Percentiles rank a stretch among this genome's conserved stretches.
Evolutionary conservation across 2,113 vertebrate genomes (phyloP).

Genomic region (Vombatus ursinus): DNA sequence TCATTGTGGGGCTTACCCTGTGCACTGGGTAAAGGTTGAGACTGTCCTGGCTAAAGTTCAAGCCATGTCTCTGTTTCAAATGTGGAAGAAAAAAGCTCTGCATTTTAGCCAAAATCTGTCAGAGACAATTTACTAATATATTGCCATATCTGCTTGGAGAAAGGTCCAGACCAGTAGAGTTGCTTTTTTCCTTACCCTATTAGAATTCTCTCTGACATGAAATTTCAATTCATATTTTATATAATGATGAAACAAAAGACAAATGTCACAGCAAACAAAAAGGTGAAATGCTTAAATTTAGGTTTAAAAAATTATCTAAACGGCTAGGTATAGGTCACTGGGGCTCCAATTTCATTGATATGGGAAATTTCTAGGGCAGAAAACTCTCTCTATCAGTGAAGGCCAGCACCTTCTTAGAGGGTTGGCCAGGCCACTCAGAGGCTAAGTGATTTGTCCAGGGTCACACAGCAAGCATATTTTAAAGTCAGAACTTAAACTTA

Average conservation of each 20-base stretch:
- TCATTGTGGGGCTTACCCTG: neutral
- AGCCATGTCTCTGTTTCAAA: neutral
- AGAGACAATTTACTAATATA: neutral
- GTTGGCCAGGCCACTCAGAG: neutral
- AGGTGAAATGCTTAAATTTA: neutral
- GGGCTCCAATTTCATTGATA: neutral
- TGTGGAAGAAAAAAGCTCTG: neutral
- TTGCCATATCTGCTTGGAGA: neutral
- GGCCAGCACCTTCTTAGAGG: neutral
- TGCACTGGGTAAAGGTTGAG: neutral
- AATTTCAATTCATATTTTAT: neutral
- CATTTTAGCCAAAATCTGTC: neutral
- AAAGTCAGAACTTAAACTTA: no score
- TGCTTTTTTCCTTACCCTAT: neutral
- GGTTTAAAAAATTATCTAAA: neutral
- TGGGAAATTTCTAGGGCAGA: neutral
- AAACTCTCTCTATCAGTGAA: neutral
- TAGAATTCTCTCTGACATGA: neutral
- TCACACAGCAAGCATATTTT: neutral
- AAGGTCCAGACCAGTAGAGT: neutral
- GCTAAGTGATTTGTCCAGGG: neutral
- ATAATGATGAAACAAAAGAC: neutral
- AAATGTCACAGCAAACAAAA: neutral
- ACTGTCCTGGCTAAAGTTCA: constrained; percentile 1
- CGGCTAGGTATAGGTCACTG: neutral